These are phyloP conservation scores for Limanda limanda DNA, from an alignment of 2,113 vertebrate genomes.

Conservation along the genomic window DNA sequence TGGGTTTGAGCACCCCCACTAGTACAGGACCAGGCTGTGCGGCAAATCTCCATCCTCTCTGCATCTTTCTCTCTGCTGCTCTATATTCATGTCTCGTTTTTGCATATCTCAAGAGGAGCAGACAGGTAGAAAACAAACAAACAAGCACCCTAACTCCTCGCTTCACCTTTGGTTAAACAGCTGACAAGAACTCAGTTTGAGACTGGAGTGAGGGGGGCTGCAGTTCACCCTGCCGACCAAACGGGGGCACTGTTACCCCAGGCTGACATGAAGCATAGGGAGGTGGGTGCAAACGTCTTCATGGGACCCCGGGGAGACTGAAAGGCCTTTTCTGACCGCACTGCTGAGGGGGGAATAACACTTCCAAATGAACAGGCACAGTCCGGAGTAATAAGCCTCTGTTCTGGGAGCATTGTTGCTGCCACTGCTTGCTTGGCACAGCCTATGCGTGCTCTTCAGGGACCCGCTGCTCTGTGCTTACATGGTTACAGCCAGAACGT, in stretches of 20 bases:
- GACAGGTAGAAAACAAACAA: conserved; percentile 35
- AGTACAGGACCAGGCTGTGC: conserved; percentile 7
- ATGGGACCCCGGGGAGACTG: conserved; percentile 63
- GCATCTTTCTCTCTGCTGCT: conserved; percentile 54
- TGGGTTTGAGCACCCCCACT: conserved; percentile 2
- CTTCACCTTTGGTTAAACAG: conserved; percentile 57
- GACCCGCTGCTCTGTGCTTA: conserved; percentile 68
- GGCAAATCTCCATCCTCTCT: conserved; percentile 34
- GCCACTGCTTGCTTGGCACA: conserved; percentile 68
- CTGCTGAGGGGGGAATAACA: conserved; percentile 77
- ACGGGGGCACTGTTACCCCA: conserved; percentile 83
- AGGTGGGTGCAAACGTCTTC: conserved; percentile 55
- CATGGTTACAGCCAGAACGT: conserved; percentile 68
- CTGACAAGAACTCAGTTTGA: conserved; percentile 46
- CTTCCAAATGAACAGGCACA: conserved; percentile 81
- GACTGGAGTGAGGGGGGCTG: conserved; percentile 34
- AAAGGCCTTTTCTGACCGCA: conserved; percentile 77
- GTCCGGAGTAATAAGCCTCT: conserved; percentile 73
- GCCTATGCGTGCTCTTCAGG: conserved; percentile 64
- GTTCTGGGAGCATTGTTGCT: conserved; percentile 72
- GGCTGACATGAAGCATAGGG: conserved; percentile 29
- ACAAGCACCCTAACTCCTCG: conserved; percentile 35
- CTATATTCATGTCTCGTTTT: conserved; percentile 66
- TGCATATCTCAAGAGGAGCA: conserved; percentile 65
- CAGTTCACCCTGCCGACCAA: conserved; percentile 60